Evolutionary conservation across 1,140 invertebrate genomes (phyloP), one percentile per base, ranked within the genome.

Genomic region (Monomorium pharaonis): DNA sequence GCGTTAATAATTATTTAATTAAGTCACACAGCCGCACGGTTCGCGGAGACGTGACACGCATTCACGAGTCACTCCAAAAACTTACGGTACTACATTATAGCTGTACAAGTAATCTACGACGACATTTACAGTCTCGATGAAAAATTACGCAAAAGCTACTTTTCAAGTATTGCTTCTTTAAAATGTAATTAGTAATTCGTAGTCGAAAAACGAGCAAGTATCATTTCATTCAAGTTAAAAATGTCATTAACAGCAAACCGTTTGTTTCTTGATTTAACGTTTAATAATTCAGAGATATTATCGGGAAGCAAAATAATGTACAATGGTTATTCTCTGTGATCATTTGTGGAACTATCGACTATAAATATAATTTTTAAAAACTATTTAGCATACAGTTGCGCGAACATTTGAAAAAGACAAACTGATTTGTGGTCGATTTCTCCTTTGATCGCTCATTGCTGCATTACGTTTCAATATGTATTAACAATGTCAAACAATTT

Each of bases 11-110:
- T 44, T 87, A 70, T 42, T 75, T 85, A 87, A 92, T 92, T 92
- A 92, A 92, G 92, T 92, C 89, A 87, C 92, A 92, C 91, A 92
- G 91, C 92, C 92, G 91, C 91, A 88, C 62, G 89, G 89, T 91
- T 91, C 75, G 84, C 80, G 85, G 86, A 83, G 87, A 77, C 84
- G 86, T 84, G 62, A 72, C 44, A 88, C 84, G 76, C 24, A 62
- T 65, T 85, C 75, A 78, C 76, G 47, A 77, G 75, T 80, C 58
- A 78, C 75, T 85, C 74, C 33, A 44, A 74, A 27, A 83, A 21
- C 67, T 83, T 83, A 80, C 30, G 7, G 5, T 42, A 60, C n/a
- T 83, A 60, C 16, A 18, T 74, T 47, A 83, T 16, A 63, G 6
- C 37, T 58, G 18, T 81, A 83, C 51, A 81, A 70, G 24, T 72